Percentiles rank a stretch among this genome's conserved stretches.
These are phyloP conservation scores for Gryllus longicercus DNA, from an alignment of 2,888 invertebrate genomes.

Conservation along the genomic window DNA sequence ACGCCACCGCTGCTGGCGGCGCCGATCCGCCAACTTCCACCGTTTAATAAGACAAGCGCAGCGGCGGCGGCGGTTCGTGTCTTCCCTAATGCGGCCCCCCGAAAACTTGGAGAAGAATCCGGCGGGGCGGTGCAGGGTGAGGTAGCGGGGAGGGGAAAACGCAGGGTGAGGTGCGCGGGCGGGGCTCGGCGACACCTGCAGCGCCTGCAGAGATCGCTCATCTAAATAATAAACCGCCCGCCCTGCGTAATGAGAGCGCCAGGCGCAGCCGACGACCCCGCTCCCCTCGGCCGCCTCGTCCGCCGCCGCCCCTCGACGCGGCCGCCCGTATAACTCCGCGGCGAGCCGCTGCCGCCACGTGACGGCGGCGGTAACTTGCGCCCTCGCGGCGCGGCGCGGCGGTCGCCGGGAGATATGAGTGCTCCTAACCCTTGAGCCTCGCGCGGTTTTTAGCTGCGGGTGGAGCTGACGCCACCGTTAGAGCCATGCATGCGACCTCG, in stretches of 20 bases:
- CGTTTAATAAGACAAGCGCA: constrained; percentile 17
- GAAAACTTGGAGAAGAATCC: constrained; percentile 4
- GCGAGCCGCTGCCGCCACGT: no score
- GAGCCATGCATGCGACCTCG: no score
- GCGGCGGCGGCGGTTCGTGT: neutral
- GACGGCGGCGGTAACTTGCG: no score
- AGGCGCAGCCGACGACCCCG: no score
- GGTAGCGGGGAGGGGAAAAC: no score
- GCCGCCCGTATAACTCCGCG: neutral
- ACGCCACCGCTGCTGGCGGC: neutral
- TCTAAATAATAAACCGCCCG: constrained; percentile 17
- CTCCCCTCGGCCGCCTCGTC: neutral
- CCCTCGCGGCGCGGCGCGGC: no score
- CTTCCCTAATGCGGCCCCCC: neutral
- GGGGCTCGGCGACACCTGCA: neutral
- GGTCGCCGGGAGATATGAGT: no score
- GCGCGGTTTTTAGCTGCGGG: no score
- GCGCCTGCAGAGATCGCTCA: neutral
- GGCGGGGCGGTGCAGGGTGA: no score
- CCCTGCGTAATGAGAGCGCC: neutral
- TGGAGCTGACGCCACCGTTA: no score
- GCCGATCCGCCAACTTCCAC: neutral
- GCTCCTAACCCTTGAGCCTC: no score
- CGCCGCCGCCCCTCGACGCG: neutral
- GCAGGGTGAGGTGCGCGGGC: no score